Evolutionary conservation across 2,113 vertebrate species (phyloP), one percentile per base, ranked within the genome.

Genomic region (Bubo bubo): DNA sequence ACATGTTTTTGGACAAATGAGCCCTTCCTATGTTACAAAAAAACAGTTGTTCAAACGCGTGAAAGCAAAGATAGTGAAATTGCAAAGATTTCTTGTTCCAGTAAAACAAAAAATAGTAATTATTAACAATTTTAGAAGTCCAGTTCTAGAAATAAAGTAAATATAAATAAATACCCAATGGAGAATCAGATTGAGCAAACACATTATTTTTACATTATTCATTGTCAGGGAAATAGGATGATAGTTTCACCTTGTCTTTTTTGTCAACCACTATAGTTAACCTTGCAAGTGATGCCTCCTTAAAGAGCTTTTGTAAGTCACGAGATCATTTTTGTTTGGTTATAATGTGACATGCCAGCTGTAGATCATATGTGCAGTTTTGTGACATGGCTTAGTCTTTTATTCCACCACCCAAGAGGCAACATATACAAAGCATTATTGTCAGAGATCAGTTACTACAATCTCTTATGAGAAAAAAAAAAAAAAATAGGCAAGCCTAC

Each of bases 401-500:
- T 74, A 58, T 90, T 96, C 55, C 47, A 83, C 87, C 93, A 96
- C 91, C 87, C 80, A 96, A 91, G 88, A 94, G 84, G 67, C 64
- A 88, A 59, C n/a, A 47, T 72, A 76, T 21, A 96, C 52, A 91
- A 96, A 92, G 22, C 55, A 62, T 82, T 79, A 75, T 72, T 97
- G 77, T 94, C 79, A 75, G 82, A 86, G 37, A 95, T 94, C 59
- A 83, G 59, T 85, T 91, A 55, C 35, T 84, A 79, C 37, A 89
- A 56, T 95, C 74, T 88, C 63, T 66, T 47, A 12, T 56, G 35
- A 30, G 19, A 2, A 21, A 43, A 53, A 62, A 41, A 30, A 58
- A n/a, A 24, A 8, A 14, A 20, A 52, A 55, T n/a, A 43, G 30
- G 11, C 47, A 91, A 91, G 80, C 53, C 60, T 95, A 56, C 4